A percentile compares a stretch with the other conserved stretches of the same genome.
Evolutionary conservation across 2,113 vertebrate genomes (phyloP).

Genomic region (Gymnorhina tibicen): DNA sequence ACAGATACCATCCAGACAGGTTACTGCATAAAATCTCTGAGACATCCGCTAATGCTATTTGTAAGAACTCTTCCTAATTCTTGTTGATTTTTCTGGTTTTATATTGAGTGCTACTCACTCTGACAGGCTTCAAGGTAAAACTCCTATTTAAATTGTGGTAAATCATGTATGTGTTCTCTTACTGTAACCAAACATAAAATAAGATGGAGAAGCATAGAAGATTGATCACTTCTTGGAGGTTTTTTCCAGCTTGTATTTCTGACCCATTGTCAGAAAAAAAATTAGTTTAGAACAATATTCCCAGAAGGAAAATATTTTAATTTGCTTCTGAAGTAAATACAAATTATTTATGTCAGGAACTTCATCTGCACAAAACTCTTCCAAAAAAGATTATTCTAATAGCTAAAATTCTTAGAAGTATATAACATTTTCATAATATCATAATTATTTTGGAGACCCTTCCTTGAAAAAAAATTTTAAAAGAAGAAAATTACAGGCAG

Average conservation of each 20-base stretch:
- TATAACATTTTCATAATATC: neutral
- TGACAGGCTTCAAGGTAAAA: neutral
- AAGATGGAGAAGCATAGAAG: neutral
- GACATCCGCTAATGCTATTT: neutral
- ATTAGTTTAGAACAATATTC: neutral
- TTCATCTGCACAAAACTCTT: neutral
- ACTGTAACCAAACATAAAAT: neutral
- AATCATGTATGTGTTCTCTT: neutral
- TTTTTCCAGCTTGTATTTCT: neutral
- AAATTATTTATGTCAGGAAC: neutral
- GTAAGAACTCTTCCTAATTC: neutral
- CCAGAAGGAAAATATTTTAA: neutral
- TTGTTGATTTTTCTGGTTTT: neutral
- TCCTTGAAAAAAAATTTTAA: neutral
- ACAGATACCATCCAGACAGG: neutral
- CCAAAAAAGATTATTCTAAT: neutral
- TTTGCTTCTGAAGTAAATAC: neutral
- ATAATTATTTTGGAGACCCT: neutral
- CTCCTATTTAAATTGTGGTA: neutral
- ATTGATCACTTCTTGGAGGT: accelerated
- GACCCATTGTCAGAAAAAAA: neutral
- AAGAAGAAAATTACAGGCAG: neutral
- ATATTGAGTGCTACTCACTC: neutral
- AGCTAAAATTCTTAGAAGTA: neutral
- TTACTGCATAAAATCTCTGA: neutral